Evolutionary conservation across 2,113 vertebrate genomes (phyloP).

Genomic region (Anoura caudifer): DNA sequence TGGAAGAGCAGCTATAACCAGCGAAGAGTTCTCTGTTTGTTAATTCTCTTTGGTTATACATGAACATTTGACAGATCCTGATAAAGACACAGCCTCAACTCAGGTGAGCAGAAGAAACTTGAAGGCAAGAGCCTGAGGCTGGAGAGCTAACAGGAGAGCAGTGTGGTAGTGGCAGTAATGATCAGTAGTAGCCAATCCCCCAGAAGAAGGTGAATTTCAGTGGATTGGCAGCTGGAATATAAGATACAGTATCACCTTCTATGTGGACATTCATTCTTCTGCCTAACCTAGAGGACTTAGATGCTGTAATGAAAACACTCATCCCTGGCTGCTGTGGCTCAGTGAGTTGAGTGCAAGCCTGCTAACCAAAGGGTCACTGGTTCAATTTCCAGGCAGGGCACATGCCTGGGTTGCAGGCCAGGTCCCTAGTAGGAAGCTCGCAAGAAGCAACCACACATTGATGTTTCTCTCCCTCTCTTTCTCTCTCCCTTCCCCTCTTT

Average conservation of each 20-base stretch:
- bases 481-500: no score
- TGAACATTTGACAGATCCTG: background rate
- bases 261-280: background rate
- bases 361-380: no score
- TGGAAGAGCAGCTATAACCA: background rate
- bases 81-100: background rate
- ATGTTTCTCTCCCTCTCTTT: no score
- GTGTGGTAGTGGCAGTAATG: background rate
- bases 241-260: background rate
- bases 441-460: no score
- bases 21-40: background rate
- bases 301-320: background rate
- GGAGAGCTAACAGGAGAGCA: background rate
- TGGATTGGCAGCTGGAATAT: background rate
- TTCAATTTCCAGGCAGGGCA: no score
- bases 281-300: background rate
- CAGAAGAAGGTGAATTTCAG: background rate
- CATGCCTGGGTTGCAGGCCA: no score
- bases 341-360: no score
- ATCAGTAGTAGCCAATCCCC: background rate
- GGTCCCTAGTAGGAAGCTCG: no score
- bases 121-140: background rate
- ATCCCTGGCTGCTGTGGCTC: no score
- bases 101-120: background rate
- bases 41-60: background rate